Percentiles rank a stretch among this genome's conserved stretches.
These are phyloP conservation scores for Acomys russatus DNA, from an alignment of 2,797 vertebrate genomes.

Conservation along the genomic window DNA sequence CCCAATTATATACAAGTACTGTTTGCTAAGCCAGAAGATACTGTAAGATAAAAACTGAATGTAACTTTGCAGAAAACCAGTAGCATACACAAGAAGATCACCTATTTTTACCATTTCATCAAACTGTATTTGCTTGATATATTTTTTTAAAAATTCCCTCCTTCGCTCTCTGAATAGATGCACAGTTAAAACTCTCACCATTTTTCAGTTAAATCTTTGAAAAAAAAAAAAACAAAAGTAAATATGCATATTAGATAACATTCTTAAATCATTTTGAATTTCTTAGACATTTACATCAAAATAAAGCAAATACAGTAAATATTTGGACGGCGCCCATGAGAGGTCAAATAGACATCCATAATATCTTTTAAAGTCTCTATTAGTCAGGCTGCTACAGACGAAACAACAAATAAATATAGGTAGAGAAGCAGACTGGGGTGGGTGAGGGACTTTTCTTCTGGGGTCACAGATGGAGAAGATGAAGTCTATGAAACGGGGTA, in stretches of 20 bases:
- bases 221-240: neutral
- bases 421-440: neutral
- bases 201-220: neutral
- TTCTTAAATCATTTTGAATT: neutral
- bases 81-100: neutral
- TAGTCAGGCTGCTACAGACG: neutral
- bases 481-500: too few relatives aligned
- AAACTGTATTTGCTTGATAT: neutral
- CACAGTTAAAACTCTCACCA: neutral
- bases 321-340: neutral
- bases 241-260: neutral
- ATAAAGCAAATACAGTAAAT: neutral
- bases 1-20: neutral
- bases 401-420: neutral
- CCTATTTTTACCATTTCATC: neutral
- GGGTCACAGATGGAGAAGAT: rapidly evolving
- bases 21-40: neutral
- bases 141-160: neutral
- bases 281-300: neutral
- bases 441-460: too few relatives aligned
- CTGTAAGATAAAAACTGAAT: neutral
- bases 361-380: neutral
- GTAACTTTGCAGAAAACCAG: constrained; percentile 1
- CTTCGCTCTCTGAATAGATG: neutral
- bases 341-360: neutral